Evolutionary conservation across 2,888 invertebrate species (phyloP), one percentile per base, ranked within the genome.

Genomic region (Oxyscelio sp.): DNA sequence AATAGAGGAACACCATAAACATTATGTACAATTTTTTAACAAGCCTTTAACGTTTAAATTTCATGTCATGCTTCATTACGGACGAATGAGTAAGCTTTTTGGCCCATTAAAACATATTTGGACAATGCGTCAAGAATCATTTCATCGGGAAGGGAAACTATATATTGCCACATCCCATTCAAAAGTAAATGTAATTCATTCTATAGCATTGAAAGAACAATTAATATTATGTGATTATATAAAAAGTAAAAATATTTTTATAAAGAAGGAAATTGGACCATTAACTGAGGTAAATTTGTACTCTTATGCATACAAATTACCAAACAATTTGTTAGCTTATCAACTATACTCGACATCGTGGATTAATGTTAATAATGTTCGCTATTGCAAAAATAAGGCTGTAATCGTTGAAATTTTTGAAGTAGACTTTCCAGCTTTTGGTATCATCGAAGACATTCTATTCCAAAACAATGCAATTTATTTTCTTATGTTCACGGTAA

Each of bases 221-320:
- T 15, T 59, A 22, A 38, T 59, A 21, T 40, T 38, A n/a, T 59
- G 38, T 15, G 40, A 59, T 40, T 59, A 59, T n/a, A 21, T 59
- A 22, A 38, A 54, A 13, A 27, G 54, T 54, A 15, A 40, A 40
- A 13, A 11, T 34, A 3, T 1, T 17, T 31, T 21, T 0, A 40
- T 9, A n/a, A 59, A 40, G 13, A 59, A 59, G 4, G 11, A 22
- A n/a, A 31, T 38, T 21, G 58, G 38, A 22, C 58, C 40, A 15
- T 21, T 40, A 59, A 19, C 8, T 13, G 19, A 59, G 15, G 2
- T 59, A 19, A 59, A 40, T 34, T 31, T 34, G 38, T n/a, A 40
- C 13, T 21, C 4, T 38, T 38, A 59, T 59, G 0, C 13, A 15
- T 59, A 59, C 11, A 21, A 40, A n/a, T 40, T 59, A 21, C 40